phyloP scores from a whole-genome alignment of 92 coral and sea anemone genomes.

The Epizoanthus scotinus region DNA sequence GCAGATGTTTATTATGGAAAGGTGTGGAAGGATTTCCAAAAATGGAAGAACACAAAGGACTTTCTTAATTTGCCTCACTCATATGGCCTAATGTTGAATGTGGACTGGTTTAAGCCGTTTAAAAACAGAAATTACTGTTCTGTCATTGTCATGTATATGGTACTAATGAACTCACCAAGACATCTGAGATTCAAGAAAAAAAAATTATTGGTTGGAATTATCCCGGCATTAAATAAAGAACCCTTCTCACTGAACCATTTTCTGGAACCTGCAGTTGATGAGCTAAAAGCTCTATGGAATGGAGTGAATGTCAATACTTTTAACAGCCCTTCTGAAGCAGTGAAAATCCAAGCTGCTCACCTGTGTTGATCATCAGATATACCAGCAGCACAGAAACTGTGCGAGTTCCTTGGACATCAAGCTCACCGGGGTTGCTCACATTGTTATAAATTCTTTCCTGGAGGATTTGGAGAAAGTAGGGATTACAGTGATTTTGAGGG shows the following conservation, averaged over 20 bases:
- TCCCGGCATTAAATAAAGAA: conserved; percentile 38
- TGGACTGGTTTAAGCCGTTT: conserved; percentile 49
- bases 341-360: conserved; percentile 22
- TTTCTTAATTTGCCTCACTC: conserved; percentile 34
- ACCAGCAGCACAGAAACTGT: conserved; percentile 45
- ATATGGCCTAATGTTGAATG: conserved; percentile 48
- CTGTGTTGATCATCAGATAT: conserved; percentile 43
- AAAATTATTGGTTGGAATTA: conserved; percentile 49
- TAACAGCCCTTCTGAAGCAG: conserved; percentile 10
- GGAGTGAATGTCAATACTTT: conserved; percentile 11
- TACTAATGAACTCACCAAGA: conserved; percentile 50
- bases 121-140: conserved; percentile 49
- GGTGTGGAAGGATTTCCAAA: neutral
- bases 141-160: conserved; percentile 36
- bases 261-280: conserved; percentile 25
- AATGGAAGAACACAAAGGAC: conserved; percentile 19
- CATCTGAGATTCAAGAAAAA: conserved; percentile 39
- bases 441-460: no score
- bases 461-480: no score
- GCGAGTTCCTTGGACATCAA: conserved; percentile 37
- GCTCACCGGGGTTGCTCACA: conserved; percentile 34
- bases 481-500: conserved; percentile 41
- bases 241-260: conserved; percentile 28
- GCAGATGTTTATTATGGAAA: conserved; percentile 4
- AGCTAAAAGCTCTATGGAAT: conserved; percentile 40